Evolutionary conservation across 30 jellyfish, hydroid and myxozoan genomes (phyloP), one percentile per base, ranked within the genome.

Genomic region (Aurelia sp.): DNA sequence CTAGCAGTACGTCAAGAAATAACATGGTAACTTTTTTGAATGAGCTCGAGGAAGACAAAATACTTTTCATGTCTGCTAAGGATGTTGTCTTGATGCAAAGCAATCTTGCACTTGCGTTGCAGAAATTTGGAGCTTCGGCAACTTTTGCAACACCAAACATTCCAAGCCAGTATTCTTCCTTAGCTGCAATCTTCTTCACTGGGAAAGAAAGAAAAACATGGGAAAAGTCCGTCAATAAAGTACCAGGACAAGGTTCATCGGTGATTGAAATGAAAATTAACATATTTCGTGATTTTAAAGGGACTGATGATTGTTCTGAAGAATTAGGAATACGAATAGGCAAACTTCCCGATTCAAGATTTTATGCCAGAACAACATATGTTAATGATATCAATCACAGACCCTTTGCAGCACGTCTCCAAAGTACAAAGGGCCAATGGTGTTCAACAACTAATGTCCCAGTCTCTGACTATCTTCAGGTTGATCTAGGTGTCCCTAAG

Each of bases 231-330:
- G 55, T 71, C 16, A 76, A 51, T 33, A 31, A 44, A 16, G 15
- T 10, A 8, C 6, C 1, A 13, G 58, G 84, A 52, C 21, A 19
- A 35, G 71, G 50, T 31, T 66, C 50, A 10, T 48, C 71, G 3
- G 27, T 47, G 58, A 51, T 73, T 7, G 24, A 21, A 52, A 51
- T 8, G 21, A 73, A 24, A 55, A 84, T 84, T 44, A 13, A 63
- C 35, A 62, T 65, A 6, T 84, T 72, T 68, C 78, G 50, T 24
- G 93, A 84, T 12, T 60, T 74, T 9, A 59, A 59, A 18, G 69
- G 88, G 13, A 38, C 8, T 48, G 88, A 84, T 22, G 93, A 84
- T 53, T 84, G 93, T 35, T 84, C 93, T 17, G 70, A 72, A 4
- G 93, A 84, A 48, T 47, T 84, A 48, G 93, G 93, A 1, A 47